A percentile compares a stretch with the other conserved stretches of the same genome.
Conservation (phyloP, 2,113 vertebrate species). For the Diadophis punctatus region DNA sequence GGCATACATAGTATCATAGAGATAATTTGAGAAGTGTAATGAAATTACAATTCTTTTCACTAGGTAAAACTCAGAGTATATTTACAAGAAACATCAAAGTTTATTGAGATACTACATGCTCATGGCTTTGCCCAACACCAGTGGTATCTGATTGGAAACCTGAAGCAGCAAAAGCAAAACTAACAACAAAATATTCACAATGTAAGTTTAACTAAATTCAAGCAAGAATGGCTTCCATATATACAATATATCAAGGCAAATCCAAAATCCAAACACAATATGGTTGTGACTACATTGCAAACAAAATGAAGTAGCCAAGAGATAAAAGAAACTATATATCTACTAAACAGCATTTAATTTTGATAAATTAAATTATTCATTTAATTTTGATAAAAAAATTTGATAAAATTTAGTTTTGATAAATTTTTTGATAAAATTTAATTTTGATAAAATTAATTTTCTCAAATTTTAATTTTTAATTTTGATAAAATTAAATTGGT, state of each 20-base stretch:
- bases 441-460: no score
- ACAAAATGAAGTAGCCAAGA: no score
- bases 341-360: no score
- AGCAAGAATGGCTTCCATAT: not conserved
- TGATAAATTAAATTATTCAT: no score
- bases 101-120: not conserved
- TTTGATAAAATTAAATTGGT: not conserved
- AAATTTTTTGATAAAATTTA: no score
- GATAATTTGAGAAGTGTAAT: not conserved
- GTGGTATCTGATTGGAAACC: not conserved
- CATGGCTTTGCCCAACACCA: not conserved
- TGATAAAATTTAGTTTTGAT: no score
- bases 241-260: not conserved
- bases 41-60: not conserved
- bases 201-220: not conserved
- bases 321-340: no score
- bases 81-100: not conserved
- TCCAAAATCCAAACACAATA: not conserved
- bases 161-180: not conserved
- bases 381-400: no score
- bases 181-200: not conserved
- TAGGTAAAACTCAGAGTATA: not conserved
- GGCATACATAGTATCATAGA: not conserved
- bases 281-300: no score
- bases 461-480: no score